Evolutionary conservation across 2,888 invertebrate species (phyloP), one percentile per base, ranked within the genome.

Genomic region (Hydrotaea diabolus): DNA sequence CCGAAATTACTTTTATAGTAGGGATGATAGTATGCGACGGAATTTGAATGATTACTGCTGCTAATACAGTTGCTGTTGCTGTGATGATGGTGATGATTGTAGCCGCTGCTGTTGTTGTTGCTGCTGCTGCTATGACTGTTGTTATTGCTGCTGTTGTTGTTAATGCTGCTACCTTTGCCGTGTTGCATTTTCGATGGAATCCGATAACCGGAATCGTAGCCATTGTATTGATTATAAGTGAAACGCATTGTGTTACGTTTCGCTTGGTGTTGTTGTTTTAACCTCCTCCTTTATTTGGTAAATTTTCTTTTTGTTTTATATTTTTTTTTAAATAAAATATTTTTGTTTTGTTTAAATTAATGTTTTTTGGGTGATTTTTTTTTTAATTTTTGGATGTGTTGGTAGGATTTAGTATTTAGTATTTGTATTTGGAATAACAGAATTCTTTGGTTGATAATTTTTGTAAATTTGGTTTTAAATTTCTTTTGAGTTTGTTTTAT

Each of bases 161-260:
- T 86, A 23, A 69, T 85, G 69, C 85, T 82, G 82, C 88, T 89
- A 82, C 87, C 85, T 80, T 80, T 87, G 39, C 85, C 86, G 88
- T 90, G 90, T 83, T 91, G 90, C 90, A 91, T 91, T 88, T 91
- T 91, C 39, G 92, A 89, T 86, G 91, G 91, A 88, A 90, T 89
- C 88, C 91, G 91, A 88, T 91, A 91, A 72, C 91, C 91, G 89
- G 91, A 91, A 83, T 91, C 91, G 80, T 89, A 91, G 87, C 90
- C 90, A 87, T 90, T 90, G 87, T 91, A 92, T 88, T 92, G 92
- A 88, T 92, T 92, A 88, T 92, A 92, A 85, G 92, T 91, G 88
- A 92, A 92, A 88, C 92, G 91, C 92, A 92, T 92, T 88, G 87
- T 89, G 85, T 23, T n/a, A 49, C 74, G 73, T 80, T 43, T 80